Evolutionary conservation across 1,140 invertebrate species (phyloP).

Genomic region (Temnothorax curvispinosus): DNA sequence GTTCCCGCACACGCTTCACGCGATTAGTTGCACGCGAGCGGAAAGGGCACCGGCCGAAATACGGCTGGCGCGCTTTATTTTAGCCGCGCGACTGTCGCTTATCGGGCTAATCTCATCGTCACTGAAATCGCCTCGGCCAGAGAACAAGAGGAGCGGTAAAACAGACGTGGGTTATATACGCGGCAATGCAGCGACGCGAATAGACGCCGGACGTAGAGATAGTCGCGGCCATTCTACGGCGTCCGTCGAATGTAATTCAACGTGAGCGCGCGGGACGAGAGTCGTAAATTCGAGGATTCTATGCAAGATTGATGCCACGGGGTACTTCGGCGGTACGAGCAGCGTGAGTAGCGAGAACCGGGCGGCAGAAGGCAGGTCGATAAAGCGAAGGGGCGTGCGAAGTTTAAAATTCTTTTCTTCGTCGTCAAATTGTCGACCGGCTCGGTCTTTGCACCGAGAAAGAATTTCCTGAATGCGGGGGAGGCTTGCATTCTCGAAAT

Average conservation of each 20-base stretch:
- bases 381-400: conserved; percentile 9
- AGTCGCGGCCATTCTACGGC: conserved; percentile 22
- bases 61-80: conserved; percentile 48
- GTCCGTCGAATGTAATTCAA: conserved; percentile 54
- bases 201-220: conserved; percentile 32
- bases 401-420: conserved; percentile 29
- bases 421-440: conserved; percentile 17
- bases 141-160: conserved; percentile 14
- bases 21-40: conserved; percentile 61
- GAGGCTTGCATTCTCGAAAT: no score
- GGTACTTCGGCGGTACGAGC: conserved; percentile 43
- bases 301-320: conserved; percentile 62
- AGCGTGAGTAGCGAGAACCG: conserved; percentile 27
- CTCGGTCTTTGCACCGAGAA: background rate
- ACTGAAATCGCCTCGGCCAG: conserved; percentile 31
- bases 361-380: conserved; percentile 32
- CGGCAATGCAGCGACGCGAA: background rate
- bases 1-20: conserved; percentile 26
- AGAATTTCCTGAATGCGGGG: background rate
- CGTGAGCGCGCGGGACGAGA: conserved; percentile 31
- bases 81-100: conserved; percentile 1
- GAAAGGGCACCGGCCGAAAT: conserved; percentile 13
- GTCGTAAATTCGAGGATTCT: conserved; percentile 63
- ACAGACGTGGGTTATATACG: conserved; percentile 1
- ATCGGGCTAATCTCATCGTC: conserved; percentile 62